Percentiles rank a stretch among this genome's conserved stretches.
Conservation (phyloP, 2,888 invertebrate genomes). For the Drosophila anomelani region DNA sequence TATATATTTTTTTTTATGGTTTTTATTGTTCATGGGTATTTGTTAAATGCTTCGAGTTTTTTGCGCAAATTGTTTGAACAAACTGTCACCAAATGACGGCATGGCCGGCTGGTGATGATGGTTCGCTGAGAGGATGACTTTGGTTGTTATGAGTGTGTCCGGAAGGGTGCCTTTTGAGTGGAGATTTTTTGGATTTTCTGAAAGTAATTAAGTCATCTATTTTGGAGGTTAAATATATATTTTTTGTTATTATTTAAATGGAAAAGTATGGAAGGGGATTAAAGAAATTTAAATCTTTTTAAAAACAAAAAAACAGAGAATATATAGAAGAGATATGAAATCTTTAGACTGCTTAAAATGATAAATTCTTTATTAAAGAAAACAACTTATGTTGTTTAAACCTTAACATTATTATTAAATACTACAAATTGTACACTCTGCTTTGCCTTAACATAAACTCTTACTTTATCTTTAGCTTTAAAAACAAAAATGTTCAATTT, state of each 20-base stretch:
- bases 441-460: too few species aligned
- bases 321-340: too few species aligned
- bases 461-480: too few species aligned
- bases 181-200: conserved; percentile 52
- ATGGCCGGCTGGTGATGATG: conserved; percentile 22
- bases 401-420: too few species aligned
- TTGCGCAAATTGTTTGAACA: conserved; percentile 55
- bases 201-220: conserved; percentile 57
- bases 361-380: background rate
- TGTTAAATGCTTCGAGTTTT: conserved; percentile 56
- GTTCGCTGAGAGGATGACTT: conserved; percentile 21
- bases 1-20: background rate
- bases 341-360: too few species aligned
- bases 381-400: too few species aligned
- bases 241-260: background rate
- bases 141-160: conserved; percentile 27
- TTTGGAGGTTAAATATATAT: background rate
- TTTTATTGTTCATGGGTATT: conserved; percentile 34
- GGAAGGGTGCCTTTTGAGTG: conserved; percentile 15
- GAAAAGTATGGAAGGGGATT: too few species aligned
- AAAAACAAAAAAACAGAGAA: too few species aligned
- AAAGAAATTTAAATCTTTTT: too few species aligned
- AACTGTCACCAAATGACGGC: conserved; percentile 48
- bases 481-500: too few species aligned
- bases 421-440: too few species aligned